These are phyloP conservation scores for Mamestra configurata DNA, from an alignment of 1,140 invertebrate genomes.

Conservation along the genomic window DNA sequence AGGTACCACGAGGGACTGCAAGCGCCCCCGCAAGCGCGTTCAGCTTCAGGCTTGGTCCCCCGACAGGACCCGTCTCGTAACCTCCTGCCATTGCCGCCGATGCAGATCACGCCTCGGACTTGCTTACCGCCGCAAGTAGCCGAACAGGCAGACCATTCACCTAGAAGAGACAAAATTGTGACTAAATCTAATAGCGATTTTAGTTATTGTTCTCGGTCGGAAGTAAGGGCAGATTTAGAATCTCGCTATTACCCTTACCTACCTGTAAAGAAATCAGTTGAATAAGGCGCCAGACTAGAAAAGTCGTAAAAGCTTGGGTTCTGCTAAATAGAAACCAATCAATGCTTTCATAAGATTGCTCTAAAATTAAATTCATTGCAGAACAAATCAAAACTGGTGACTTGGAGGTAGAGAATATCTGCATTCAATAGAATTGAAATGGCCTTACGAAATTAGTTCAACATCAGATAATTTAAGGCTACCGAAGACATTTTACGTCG, in stretches of 20 bases:
- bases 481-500: neutral
- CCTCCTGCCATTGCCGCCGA: slow-evolving; percentile 83
- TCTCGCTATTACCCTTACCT: no score
- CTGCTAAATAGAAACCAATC: neutral
- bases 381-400: slow-evolving; percentile 8
- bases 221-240: no score
- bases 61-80: slow-evolving; percentile 77
- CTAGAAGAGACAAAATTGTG: slow-evolving; percentile 61
- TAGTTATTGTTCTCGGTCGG: no score
- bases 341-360: neutral
- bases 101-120: slow-evolving; percentile 89
- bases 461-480: neutral
- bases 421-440: slow-evolving; percentile 1
- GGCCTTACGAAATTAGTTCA: neutral
- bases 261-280: no score
- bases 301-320: no score
- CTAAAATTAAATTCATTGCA: neutral
- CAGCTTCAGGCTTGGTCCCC: slow-evolving; percentile 71
- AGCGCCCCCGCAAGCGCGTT: slow-evolving; percentile 78
- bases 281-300: no score
- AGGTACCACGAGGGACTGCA: slow-evolving; percentile 89
- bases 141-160: slow-evolving; percentile 91
- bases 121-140: slow-evolving; percentile 89
- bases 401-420: neutral
- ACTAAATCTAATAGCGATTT: neutral